These are phyloP conservation scores for Gadus chalcogrammus DNA, from an alignment of 2,113 vertebrate genomes.

Conservation along the genomic window DNA sequence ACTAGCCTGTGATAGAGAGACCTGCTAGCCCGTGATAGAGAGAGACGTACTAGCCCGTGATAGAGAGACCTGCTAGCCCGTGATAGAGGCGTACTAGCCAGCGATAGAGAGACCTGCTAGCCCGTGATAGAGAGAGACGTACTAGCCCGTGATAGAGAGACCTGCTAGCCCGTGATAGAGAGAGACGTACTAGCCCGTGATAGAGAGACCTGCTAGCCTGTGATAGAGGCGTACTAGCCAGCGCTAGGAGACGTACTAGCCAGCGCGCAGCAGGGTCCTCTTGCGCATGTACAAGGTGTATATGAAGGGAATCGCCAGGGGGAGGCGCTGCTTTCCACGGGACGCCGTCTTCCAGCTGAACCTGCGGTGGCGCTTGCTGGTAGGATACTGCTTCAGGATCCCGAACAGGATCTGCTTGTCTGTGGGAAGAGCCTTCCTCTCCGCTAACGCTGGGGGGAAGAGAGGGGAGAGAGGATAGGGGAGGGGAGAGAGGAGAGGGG, in stretches of 20 bases:
- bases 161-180: no score
- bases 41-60: no score
- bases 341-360: slow-evolving; percentile 37
- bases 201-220: no score
- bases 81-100: no score
- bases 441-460: slow-evolving; percentile 22
- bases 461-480: neutral
- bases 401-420: slow-evolving; percentile 45
- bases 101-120: no score
- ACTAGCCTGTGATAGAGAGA: no score
- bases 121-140: no score
- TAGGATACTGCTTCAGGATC: slow-evolving; percentile 63
- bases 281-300: slow-evolving; percentile 62
- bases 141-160: no score
- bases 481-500: no score
- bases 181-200: no score
- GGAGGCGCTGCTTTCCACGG: slow-evolving; percentile 46
- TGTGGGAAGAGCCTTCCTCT: slow-evolving; percentile 8
- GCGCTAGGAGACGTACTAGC: slow-evolving; percentile 44
- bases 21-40: no score
- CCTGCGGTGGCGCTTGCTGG: neutral
- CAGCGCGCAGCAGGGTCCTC: slow-evolving; percentile 56
- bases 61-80: no score
- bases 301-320: slow-evolving; percentile 70
- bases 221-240: slow-evolving; percentile 20